phyloP scores from a whole-genome alignment of 1,140 invertebrate genomes.

The Cotesia chilonis region DNA sequence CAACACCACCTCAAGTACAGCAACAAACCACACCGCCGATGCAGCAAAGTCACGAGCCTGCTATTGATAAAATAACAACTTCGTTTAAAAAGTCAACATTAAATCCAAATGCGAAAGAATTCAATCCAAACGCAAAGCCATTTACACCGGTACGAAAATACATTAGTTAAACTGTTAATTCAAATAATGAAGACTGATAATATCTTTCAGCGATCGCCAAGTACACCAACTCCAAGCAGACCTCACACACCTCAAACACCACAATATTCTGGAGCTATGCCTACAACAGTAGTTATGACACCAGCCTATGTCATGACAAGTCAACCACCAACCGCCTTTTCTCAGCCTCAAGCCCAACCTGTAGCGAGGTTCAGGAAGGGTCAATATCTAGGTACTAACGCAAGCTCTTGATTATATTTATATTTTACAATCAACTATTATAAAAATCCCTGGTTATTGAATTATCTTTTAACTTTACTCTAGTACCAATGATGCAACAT shows the following conservation, averaged over 20 bases:
- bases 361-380: conserved; percentile 65
- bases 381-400: conserved; percentile 54
- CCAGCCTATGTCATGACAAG: conserved; percentile 66
- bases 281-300: conserved; percentile 63
- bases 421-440: not conserved
- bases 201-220: conserved; percentile 68
- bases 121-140: conserved; percentile 86
- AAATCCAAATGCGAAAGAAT: conserved; percentile 90
- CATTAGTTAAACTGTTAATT: conserved; percentile 1
- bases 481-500: conserved; percentile 71
- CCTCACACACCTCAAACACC: conserved; percentile 88
- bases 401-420: conserved; percentile 24
- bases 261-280: conserved; percentile 64
- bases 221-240: conserved; percentile 74
- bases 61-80: conserved; percentile 70
- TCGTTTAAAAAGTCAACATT: conserved; percentile 80
- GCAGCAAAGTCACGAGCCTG: conserved; percentile 52
- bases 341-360: conserved; percentile 63
- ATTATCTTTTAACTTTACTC: conserved; percentile 30
- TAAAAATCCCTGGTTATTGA: not conserved
- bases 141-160: conserved; percentile 82
- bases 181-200: conserved; percentile 10
- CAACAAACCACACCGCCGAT: conserved; percentile 42
- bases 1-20: conserved; percentile 50
- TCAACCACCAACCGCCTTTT: conserved; percentile 64